Base-by-base conservation (phyloP, 2,888 invertebrate genomes). In the Ypsolopha sequella region DNA sequence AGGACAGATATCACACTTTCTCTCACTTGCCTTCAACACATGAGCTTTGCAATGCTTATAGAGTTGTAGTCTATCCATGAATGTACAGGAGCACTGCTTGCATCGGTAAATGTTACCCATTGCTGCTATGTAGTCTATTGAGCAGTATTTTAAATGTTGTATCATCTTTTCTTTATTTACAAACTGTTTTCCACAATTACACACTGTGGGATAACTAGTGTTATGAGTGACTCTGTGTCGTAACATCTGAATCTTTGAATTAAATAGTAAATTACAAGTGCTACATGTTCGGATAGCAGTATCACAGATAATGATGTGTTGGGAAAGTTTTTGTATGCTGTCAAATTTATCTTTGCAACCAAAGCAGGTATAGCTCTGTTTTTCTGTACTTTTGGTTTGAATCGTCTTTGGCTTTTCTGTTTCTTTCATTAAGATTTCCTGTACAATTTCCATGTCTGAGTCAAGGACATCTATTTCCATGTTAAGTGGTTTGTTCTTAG, bases 381-480 rank as follows among this genome's bases (percentile, higher is more conserved):
- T 69, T 3, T 74, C 70, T 13, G 36, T 35, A 41, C 44, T 35
- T 46, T 58, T 65, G 4, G 41, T 48, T 51, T 7, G 53, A 2
- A 36, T 53, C 54, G 64, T 69, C 36, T 53, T 60, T 58, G 51
- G 45, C 39, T 70, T 80, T 41, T 75, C 73, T 1, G 55, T 54
- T 55, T 79, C 77, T 55, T 80, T 84, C 53, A 65, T 61, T 9
- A 79, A 56, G 39, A 86, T 58, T 46, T 78, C 78, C 60, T 82
- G 80, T 0, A 78, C 76, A 50, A 80, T 69, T 54, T 77, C 77
- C 9, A 71, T 63, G 53, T 86, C 85, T 0, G 81, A 77, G 55
- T 86, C 85, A 50, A 81, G 55, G 0, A 79, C 68, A 55, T 87
- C 85, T 50, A 75, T 74, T 48, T 86, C 79, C 77, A 82, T 80